phyloP scores from a whole-genome alignment of 2,797 vertebrate species.

The Phataginus tricuspis region DNA sequence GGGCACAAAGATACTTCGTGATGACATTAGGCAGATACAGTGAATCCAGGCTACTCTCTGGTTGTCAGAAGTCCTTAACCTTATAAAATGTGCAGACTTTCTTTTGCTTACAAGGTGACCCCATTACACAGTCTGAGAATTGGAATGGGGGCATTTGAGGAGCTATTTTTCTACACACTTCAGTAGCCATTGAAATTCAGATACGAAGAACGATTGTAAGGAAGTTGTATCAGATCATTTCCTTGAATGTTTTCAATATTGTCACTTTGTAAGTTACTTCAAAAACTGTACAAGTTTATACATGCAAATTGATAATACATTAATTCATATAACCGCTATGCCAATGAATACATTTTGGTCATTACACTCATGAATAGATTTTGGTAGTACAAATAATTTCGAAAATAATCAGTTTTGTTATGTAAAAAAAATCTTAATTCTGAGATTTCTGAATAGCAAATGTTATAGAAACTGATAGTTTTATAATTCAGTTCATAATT shows the following conservation, averaged over 20 bases:
- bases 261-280: not conserved
- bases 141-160: not conserved
- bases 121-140: not conserved
- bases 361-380: not conserved
- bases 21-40: not conserved
- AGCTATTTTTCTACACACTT: not conserved
- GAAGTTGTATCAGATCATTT: not conserved
- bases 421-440: not conserved
- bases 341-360: not conserved
- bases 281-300: not conserved
- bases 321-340: not conserved
- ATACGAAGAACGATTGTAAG: not conserved
- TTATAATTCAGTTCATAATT: not conserved
- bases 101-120: not conserved
- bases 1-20: not conserved
- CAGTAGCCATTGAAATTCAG: not conserved
- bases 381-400: not conserved
- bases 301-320: not conserved
- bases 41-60: not conserved
- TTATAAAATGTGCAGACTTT: not conserved
- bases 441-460: not conserved
- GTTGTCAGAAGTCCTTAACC: not conserved
- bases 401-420: not conserved
- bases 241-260: not conserved
- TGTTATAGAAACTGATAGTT: not conserved